A percentile compares a stretch with the other conserved stretches of the same genome.
Evolutionary conservation across 2,888 invertebrate species (phyloP).

Genomic region (Polydesmus complanatus): DNA sequence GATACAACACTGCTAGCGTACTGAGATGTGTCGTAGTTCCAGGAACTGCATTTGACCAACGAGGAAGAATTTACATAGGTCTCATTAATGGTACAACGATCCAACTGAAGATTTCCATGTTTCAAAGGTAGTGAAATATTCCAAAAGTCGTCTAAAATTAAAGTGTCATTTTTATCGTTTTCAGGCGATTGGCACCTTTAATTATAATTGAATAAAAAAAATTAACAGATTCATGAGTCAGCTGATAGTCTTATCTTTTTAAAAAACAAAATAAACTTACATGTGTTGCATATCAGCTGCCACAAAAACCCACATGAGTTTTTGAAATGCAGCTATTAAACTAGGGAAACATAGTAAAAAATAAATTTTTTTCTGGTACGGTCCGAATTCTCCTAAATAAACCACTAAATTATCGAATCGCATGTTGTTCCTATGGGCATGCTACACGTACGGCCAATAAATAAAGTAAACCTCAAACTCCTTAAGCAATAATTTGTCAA

Average conservation of each 20-base stretch:
- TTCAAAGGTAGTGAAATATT: slow-evolving; percentile 42
- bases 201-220: background rate
- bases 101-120: slow-evolving; percentile 33
- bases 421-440: slow-evolving; percentile 34
- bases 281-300: slow-evolving; percentile 25
- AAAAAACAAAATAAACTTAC: background rate
- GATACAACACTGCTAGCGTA: slow-evolving; percentile 49
- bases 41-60: slow-evolving; percentile 38
- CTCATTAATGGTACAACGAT: slow-evolving; percentile 40
- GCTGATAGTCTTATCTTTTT: background rate
- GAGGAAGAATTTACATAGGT: slow-evolving; percentile 24
- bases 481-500: too few species aligned
- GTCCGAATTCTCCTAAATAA: slow-evolving; percentile 54
- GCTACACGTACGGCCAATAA: background rate
- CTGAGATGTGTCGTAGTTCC: slow-evolving; percentile 45
- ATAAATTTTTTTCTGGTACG: slow-evolving; percentile 53
- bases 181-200: slow-evolving; percentile 1
- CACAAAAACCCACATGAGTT: slow-evolving; percentile 54
- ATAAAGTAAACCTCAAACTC: background rate
- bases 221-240: background rate
- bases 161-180: background rate
- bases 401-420: slow-evolving; percentile 55
- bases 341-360: slow-evolving; percentile 53
- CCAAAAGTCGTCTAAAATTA: background rate
- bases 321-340: slow-evolving; percentile 57